These are phyloP conservation scores for Rugalucina vietnamica DNA, from an alignment of 2,888 invertebrate genomes.

Conservation along the genomic window DNA sequence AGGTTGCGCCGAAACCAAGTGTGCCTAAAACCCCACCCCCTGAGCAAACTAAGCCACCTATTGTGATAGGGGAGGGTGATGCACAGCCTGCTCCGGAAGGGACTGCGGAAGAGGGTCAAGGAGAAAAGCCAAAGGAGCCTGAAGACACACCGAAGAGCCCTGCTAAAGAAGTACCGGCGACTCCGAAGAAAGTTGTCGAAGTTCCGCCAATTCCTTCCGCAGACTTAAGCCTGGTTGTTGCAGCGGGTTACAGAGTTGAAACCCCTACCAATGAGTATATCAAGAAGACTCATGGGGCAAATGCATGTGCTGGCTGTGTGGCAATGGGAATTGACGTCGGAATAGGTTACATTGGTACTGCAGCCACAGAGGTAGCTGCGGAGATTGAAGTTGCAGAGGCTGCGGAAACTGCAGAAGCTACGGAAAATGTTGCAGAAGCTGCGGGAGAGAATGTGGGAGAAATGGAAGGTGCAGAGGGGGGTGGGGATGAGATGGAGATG, in stretches of 20 bases:
- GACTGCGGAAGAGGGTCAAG: conserved; percentile 9
- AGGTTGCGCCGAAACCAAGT: conserved; percentile 44
- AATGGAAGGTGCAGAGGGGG: conserved; percentile 50
- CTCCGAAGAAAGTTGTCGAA: conserved; percentile 64
- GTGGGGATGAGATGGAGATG: conserved; percentile 54
- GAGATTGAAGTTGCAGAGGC: conserved; percentile 66
- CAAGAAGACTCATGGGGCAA: conserved; percentile 64
- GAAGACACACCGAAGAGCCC: conserved; percentile 60
- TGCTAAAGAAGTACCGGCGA: conserved; percentile 46
- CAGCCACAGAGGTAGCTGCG: conserved; percentile 57
- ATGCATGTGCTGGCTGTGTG: conserved; percentile 75
- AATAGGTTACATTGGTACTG: conserved; percentile 61
- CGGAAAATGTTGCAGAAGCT: conserved; percentile 33
- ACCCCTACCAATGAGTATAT: conserved; percentile 82
- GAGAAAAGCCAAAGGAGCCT: neutral
- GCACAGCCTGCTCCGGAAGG: neutral
- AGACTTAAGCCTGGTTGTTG: conserved; percentile 82
- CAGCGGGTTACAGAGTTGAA: conserved; percentile 84
- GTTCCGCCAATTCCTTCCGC: conserved; percentile 75
- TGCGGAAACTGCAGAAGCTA: no score
- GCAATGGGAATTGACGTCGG: conserved; percentile 62
- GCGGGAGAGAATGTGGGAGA: conserved; percentile 21
- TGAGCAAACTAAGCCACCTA: conserved; percentile 3
- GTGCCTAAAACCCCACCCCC: conserved; percentile 41
- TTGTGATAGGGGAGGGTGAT: conserved; percentile 23